Percentiles rank a stretch among this genome's conserved stretches.
phyloP scores from a whole-genome alignment of 1,140 invertebrate species.

The Microvelia longipes region DNA sequence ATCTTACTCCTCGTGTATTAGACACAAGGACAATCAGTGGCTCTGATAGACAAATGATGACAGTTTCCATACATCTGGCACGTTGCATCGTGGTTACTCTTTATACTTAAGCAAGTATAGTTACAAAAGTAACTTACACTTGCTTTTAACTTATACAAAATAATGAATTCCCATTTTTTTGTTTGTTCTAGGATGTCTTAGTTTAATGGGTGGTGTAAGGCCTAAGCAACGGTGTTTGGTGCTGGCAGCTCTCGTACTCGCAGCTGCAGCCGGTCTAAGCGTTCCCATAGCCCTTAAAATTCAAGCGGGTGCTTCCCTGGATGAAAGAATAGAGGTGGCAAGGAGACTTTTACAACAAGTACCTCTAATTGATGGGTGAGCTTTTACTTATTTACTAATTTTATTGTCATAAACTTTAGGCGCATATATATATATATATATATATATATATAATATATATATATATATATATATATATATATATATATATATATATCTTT shows the following conservation, averaged over 20 bases:
- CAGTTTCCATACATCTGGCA: too few relatives aligned
- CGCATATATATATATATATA: not conserved
- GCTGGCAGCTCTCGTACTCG: slow-evolving; percentile 26
- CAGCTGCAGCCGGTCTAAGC: slow-evolving; percentile 27
- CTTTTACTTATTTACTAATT: not conserved
- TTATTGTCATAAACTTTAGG: not conserved
- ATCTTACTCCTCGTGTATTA: too few relatives aligned
- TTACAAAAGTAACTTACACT: too few relatives aligned
- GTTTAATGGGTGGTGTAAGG: slow-evolving; percentile 2
- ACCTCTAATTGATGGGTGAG: slow-evolving; percentile 35
- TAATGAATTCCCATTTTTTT: too few relatives aligned
- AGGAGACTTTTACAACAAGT: slow-evolving; percentile 30
- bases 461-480: slow-evolving; percentile 3
- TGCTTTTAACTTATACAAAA: too few relatives aligned
- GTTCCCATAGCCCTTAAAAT: slow-evolving; percentile 29
- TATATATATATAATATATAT: slow-evolving; percentile 5
- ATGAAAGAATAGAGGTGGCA: slow-evolving; percentile 27
- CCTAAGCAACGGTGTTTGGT: slow-evolving; percentile 21
- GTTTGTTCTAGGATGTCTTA: not conserved
- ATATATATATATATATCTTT: not conserved
- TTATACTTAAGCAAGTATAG: too few relatives aligned
- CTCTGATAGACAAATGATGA: too few relatives aligned
- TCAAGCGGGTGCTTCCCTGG: slow-evolving; percentile 24
- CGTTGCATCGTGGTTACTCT: too few relatives aligned
- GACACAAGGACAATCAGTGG: too few relatives aligned